Conservation (phyloP, 2,113 vertebrate species). For the Pipa parva region DNA sequence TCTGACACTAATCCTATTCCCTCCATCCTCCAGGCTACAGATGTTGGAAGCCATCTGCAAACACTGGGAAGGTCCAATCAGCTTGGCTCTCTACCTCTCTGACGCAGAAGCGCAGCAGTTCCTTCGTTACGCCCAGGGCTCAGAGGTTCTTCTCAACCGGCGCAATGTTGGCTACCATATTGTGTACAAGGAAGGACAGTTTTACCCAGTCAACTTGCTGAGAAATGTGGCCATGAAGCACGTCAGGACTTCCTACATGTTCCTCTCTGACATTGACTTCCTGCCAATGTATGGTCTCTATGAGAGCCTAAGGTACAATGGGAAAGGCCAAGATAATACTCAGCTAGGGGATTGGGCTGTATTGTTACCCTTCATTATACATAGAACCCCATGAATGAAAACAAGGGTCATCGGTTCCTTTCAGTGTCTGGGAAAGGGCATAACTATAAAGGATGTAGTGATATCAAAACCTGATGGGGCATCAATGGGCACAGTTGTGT, state of each 20-base stretch:
- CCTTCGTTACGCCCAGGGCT: constrained; percentile 96
- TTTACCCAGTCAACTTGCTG: constrained; percentile 95
- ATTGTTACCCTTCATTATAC: background rate
- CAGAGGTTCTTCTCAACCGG: constrained; percentile 90
- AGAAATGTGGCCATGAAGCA: constrained; percentile 96
- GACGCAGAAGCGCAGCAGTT: constrained; percentile 97
- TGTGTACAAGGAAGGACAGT: constrained; percentile 98
- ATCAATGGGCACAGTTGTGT: no score
- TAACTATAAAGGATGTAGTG: no score
- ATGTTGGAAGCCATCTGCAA: constrained; percentile 99
- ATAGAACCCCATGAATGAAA: no score
- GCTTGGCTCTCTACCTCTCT: constrained; percentile 93
- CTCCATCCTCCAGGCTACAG: constrained; percentile 77
- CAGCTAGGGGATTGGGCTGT: background rate
- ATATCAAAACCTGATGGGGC: no score
- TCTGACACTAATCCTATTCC: constrained; percentile 42
- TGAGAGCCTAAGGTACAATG: constrained; percentile 88
- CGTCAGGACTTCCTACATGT: constrained; percentile 94
- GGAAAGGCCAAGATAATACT: background rate
- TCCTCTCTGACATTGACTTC: constrained; percentile 97
- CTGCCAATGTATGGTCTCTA: constrained; percentile 98
- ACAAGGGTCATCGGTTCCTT: no score
- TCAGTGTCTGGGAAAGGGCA: no score
- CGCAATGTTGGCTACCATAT: constrained; percentile 95
- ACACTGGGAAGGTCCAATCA: constrained; percentile 97